Base-by-base conservation (phyloP, 1,140 invertebrate genomes). In the Drosophila rufa region DNA sequence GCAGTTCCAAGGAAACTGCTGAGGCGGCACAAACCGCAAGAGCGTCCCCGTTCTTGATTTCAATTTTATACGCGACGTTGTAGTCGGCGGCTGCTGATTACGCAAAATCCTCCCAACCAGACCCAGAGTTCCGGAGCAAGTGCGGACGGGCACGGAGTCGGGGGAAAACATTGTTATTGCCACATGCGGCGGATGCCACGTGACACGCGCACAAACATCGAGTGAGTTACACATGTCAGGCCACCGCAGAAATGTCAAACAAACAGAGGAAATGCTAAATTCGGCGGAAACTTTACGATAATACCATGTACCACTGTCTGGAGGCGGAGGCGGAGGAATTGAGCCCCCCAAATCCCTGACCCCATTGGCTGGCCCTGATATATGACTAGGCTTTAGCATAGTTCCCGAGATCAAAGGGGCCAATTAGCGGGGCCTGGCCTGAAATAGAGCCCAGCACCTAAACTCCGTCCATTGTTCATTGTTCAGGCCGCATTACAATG, bases 121-220 rank as follows among this genome's bases (percentile, higher is more conserved):
- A 19, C 22, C 25, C 6, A 30, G 12, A 22, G 14, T 61, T 64
- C 62, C 53, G 38, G 40, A 33, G 30, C 45, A 30, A 46, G 42
- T 45, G 25, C 45, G 25, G 33, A 4, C 19, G 12, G 30, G 47
- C 7, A 33, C 1, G 7, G 27, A 9, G 30, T 8, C 7, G 7
- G 9, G 33, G 3, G 33, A 75, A 46, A 58, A 69, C 45, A 60
- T 71, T 75, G 56, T 76, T 76, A 58, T 69, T 75, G 69, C 68
- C 85, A 90, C 84, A 90, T 90, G 78, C 80, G 85, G 74, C 85
- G 81, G 75, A 82, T 82, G 71, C 85, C 85, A 90, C 85, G 85
- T 90, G 85, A 90, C 86, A 90, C 33, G 53, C 64, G 62, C 78
- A 84, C 89, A 84, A 90, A 90, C 85, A 86, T 79, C 74, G 68